Base-by-base conservation (phyloP, 2,888 invertebrate species). In the Eucera pruinosa region DNA sequence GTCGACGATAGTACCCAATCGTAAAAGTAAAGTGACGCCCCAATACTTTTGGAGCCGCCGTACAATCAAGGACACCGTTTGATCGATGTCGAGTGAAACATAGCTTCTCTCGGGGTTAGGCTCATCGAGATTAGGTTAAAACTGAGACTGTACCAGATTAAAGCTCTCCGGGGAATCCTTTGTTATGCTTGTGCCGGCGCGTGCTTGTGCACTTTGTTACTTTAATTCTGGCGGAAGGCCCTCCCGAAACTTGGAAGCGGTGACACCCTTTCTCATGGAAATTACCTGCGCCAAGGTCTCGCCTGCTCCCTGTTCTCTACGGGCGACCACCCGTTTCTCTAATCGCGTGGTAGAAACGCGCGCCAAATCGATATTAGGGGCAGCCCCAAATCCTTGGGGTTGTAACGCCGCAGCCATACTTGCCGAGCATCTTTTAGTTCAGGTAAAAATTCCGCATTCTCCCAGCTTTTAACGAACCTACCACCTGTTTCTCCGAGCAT, bases 181-280 rank as follows among this genome's bases (percentile, higher is more conserved):
- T 80, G 64, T 73, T 47, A 25, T 25, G 43, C 25, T 1, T 36
- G 33, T 41, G 41, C 3, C 39, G 23, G 23, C 30, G 39, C 52
- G 30, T 60, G n/a, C 64, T 36, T 5, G 33, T 9, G 13, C 50
- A 66, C 2, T 23, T 39, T 76, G 25, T 77, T 45, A 41, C 18
- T 64, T 83, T 72, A 83, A 83, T 75, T 67, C 57, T 25, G 15
- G n/a, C 20, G 50, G 60, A 48, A 30, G 45, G 13, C 18, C 30
- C 54, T 25, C 13, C 39, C 23, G 48, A 50, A 74, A 69, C 61
- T 55, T 33, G 30, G 58, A 69, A 52, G 48, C 41, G 54, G 54
- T 58, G 72, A 64, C 74, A 83, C 68, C 78, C 66, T 78, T 83
- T 81, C 76, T 78, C 55, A 70, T 83, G 73, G 71, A 83, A 83